These are phyloP conservation scores for Antrozous pallidus DNA, from an alignment of 2,797 vertebrate species.

Conservation along the genomic window DNA sequence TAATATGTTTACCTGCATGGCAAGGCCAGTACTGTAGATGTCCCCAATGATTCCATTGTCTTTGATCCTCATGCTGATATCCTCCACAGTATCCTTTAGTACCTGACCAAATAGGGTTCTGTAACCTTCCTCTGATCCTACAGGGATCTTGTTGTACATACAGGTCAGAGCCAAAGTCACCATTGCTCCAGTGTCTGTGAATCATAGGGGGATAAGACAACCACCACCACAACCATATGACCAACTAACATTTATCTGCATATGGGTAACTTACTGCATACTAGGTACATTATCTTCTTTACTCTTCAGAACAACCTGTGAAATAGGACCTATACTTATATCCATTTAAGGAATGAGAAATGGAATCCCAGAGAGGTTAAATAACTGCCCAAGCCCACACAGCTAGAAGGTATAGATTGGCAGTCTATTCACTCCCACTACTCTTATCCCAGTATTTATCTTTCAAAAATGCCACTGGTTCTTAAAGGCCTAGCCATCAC, in stretches of 20 bases:
- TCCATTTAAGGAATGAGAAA: not conserved
- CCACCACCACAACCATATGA: accelerated
- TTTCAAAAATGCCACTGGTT: not conserved
- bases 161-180: slow-evolving; percentile 78
- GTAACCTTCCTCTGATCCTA: not conserved
- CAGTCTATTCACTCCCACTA: accelerated
- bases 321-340: not conserved
- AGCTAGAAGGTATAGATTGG: not conserved
- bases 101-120: not conserved
- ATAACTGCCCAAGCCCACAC: not conserved
- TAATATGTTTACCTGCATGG: slow-evolving; percentile 78
- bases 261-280: not conserved
- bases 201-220: not conserved
- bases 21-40: slow-evolving; percentile 82
- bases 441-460: not conserved
- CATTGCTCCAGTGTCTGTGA: slow-evolving; percentile 79
- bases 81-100: not conserved
- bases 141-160: slow-evolving; percentile 38
- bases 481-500: not conserved
- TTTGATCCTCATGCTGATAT: slow-evolving; percentile 65
- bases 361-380: not conserved
- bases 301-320: not conserved
- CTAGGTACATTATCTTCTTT: not conserved
- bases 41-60: slow-evolving; percentile 74
- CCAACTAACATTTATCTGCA: not conserved